A percentile compares a stretch with the other conserved stretches of the same genome.
These are phyloP conservation scores for Danaus plexippus DNA, from an alignment of 1,140 invertebrate genomes.

Conservation along the genomic window DNA sequence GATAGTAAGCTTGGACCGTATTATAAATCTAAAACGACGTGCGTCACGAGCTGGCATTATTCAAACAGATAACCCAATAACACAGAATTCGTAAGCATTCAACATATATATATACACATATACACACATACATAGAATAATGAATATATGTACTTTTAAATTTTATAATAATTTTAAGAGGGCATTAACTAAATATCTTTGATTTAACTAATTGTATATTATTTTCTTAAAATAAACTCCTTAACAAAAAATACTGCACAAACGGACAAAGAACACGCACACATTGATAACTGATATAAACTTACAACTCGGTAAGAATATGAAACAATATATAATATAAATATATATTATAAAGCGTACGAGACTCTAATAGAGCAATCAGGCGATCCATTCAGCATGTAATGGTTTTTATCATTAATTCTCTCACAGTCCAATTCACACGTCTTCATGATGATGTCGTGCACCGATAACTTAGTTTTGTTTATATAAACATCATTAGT, in stretches of 20 bases:
- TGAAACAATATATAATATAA: no score
- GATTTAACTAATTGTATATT: neutral
- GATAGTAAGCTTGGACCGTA: no score
- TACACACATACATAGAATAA: no score
- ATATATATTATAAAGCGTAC: no score
- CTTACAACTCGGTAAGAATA: no score
- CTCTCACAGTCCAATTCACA: constrained; percentile 61
- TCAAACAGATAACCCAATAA: constrained; percentile 18
- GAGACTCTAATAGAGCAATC: constrained; percentile 4
- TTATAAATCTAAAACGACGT: neutral
- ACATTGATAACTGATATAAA: no score
- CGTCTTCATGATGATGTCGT: constrained; percentile 29
- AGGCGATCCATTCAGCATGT: constrained; percentile 12
- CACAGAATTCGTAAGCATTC: constrained; percentile 4
- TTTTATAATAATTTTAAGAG: no score
- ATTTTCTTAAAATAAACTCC: neutral
- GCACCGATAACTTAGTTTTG: constrained; percentile 15
- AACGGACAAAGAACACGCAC: no score
- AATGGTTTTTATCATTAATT: constrained; percentile 17
- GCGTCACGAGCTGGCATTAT: neutral
- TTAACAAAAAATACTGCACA: neutral
- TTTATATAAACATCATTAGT: neutral
- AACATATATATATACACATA: no score
- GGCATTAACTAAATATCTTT: neutral
- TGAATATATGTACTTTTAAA: no score